These are phyloP conservation scores for Tonatia bakeri DNA, from an alignment of 2,113 vertebrate genomes.

Conservation along the genomic window DNA sequence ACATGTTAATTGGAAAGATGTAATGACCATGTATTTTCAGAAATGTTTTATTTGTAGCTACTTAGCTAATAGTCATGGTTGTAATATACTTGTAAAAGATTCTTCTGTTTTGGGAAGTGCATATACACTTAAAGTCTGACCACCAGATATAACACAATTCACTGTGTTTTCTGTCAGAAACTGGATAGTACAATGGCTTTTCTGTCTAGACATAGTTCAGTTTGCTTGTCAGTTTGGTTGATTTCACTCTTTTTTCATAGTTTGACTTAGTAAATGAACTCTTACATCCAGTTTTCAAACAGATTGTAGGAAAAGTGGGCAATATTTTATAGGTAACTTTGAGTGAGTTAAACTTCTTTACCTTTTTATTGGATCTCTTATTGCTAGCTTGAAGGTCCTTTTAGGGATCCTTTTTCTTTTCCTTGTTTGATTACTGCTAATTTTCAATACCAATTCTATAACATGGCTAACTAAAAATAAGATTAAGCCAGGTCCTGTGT, in stretches of 20 bases:
- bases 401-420: neutral
- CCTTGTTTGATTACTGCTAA: neutral
- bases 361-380: neutral
- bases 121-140: neutral
- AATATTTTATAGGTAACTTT: neutral
- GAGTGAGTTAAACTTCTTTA: neutral
- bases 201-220: neutral
- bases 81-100: neutral
- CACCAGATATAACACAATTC: neutral
- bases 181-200: neutral
- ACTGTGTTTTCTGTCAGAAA: neutral
- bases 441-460: neutral
- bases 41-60: neutral
- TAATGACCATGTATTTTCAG: constrained; percentile 2
- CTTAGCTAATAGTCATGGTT: neutral
- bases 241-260: neutral
- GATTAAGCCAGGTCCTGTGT: neutral
- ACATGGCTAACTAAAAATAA: neutral
- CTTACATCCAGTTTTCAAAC: neutral
- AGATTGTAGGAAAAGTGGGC: neutral
- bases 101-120: neutral
- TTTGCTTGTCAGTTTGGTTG: constrained; percentile 8
- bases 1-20: neutral
- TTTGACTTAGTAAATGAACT: constrained; percentile 21
- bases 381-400: neutral